Base-by-base conservation (phyloP, 2,797 vertebrate genomes). In the Enoplosus armatus region DNA sequence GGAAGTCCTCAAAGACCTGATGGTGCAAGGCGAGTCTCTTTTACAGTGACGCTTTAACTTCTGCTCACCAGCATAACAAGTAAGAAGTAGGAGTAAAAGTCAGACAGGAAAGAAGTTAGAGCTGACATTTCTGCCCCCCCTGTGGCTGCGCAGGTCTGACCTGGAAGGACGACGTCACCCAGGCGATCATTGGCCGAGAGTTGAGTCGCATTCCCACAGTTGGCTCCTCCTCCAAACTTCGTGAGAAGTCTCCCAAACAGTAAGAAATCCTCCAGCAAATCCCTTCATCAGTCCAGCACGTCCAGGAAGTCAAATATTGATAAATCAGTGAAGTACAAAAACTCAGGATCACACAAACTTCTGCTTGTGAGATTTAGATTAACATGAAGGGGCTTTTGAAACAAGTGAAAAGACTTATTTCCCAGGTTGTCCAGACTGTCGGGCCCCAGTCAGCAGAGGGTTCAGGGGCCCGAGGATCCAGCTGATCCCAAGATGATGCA, bases 141-240 rank as follows among this genome's bases (percentile, higher is more conserved):
- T 78, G 29, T 72, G 64, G n/a, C 31, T 54, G 61, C 62, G 27
- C 91, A 99, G 98, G 98, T 80, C 91, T 98, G 76, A 98, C 96
- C 0, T 99, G 98, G 98, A 96, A 94, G 41, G 97, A 99, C 20
- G 96, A 97, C 82, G 80, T 97, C 83, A 98, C 98, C 2, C 98
- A 99, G 89, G 94, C 95, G 1, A 91, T 98, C 83, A 96, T 99
- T 82, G 90, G 94, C 1, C 96, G 93, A 85, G 97, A 99, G 95
- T 94, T 99, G 93, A 96, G 96, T n/a, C 94, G 89, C 2, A 93
- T 98, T 27, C 97, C 96, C 1, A 94, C 95, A n/a, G 87, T 95
- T 48, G 72, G 87, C 0, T 78, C 95, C 0, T 67, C 90, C 26
- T 41, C 83, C 35, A 68, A 31, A 54, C 60, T 4, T 15, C 48